Percentiles rank a stretch among this genome's conserved stretches.
phyloP scores from a whole-genome alignment of 2,113 vertebrate species.

The Abramis brama region DNA sequence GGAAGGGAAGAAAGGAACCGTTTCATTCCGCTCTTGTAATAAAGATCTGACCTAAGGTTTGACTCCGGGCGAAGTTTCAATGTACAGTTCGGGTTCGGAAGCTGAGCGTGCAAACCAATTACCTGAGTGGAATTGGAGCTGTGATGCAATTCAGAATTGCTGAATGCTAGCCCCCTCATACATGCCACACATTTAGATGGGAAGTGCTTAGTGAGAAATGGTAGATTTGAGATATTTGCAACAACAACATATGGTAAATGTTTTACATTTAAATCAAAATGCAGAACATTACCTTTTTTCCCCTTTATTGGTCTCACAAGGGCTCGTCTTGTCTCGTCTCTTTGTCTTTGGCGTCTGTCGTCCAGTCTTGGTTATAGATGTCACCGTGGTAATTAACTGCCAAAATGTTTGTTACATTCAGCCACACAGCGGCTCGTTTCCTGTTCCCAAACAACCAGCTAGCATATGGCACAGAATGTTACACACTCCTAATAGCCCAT shows the following conservation, averaged over 20 bases:
- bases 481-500: conserved; percentile 74
- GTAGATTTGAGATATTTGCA: neutral
- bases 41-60: conserved; percentile 32
- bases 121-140: conserved; percentile 13
- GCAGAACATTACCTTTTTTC: neutral
- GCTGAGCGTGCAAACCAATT: conserved; percentile 35
- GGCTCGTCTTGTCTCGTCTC: conserved; percentile 46
- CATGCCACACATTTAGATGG: neutral
- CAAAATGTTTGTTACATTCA: conserved; percentile 73
- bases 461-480: conserved; percentile 82
- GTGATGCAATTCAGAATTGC: conserved; percentile 2
- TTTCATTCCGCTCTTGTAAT: conserved; percentile 36
- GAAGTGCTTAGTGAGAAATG: neutral
- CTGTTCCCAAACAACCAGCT: conserved; percentile 77
- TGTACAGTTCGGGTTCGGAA: conserved; percentile 17
- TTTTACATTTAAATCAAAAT: neutral
- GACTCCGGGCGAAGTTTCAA: conserved; percentile 25
- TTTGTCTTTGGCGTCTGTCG: conserved; percentile 64
- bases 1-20: conserved; percentile 30
- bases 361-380: conserved; percentile 71
- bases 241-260: conserved; percentile 2
- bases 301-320: conserved; percentile 38
- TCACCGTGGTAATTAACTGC: conserved; percentile 79
- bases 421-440: conserved; percentile 66
- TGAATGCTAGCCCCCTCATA: neutral